phyloP scores from a whole-genome alignment of 2,113 vertebrate species.

The Scortum barcoo region DNA sequence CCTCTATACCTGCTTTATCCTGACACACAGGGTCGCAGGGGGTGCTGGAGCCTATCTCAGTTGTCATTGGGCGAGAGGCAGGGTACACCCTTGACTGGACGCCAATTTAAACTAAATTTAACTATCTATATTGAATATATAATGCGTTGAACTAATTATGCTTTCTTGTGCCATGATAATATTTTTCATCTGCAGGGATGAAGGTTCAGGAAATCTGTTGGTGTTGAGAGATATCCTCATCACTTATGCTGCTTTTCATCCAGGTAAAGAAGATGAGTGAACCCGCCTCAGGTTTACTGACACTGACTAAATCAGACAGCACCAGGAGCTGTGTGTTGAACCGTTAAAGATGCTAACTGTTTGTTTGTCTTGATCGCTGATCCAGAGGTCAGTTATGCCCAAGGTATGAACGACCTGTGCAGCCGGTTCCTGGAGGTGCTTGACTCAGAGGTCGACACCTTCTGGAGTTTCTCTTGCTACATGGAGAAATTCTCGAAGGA shows the following conservation, averaged over 20 bases:
- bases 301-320: background rate
- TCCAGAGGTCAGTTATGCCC: slow-evolving; percentile 87
- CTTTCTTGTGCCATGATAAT: background rate
- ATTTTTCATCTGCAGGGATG: slow-evolving; percentile 72
- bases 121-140: background rate
- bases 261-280: slow-evolving; percentile 76
- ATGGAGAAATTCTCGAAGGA: slow-evolving; percentile 87
- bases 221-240: slow-evolving; percentile 88
- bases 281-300: background rate
- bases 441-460: slow-evolving; percentile 86
- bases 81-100: too few relatives aligned
- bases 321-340: background rate
- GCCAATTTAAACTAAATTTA: background rate
- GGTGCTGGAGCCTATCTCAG: too few relatives aligned
- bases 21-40: too few relatives aligned
- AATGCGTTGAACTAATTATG: background rate
- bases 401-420: slow-evolving; percentile 89
- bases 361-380: slow-evolving; percentile 2
- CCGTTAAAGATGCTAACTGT: background rate
- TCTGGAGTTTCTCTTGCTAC: slow-evolving; percentile 87
- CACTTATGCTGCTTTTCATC: slow-evolving; percentile 88
- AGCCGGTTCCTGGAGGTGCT: slow-evolving; percentile 87
- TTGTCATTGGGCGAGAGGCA: too few relatives aligned
- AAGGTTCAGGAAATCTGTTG: slow-evolving; percentile 86
- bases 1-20: too few relatives aligned